phyloP scores from a whole-genome alignment of 53 echinoderm and acorn worm species.

The Hippasteria phrygiana region DNA sequence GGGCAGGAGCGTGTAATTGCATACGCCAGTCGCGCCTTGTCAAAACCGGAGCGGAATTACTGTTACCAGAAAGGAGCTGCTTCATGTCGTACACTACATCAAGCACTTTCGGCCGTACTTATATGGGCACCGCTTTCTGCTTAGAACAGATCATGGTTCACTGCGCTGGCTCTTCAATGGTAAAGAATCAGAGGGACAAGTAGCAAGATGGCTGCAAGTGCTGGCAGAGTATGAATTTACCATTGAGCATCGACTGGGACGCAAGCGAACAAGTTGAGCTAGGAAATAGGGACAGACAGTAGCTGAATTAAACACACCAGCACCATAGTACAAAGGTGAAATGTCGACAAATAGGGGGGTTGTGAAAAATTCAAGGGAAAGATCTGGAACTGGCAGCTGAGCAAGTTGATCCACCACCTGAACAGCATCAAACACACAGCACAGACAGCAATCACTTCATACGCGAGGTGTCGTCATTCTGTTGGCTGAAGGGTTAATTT shows the following conservation, averaged over 20 bases:
- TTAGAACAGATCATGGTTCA: slow-evolving; percentile 10
- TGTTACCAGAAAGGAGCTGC: slow-evolving; percentile 20
- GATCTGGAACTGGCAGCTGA: no score
- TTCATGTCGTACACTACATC: slow-evolving; percentile 3
- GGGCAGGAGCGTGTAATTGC: slow-evolving; percentile 13
- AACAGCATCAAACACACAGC: no score
- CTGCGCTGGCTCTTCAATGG: neutral
- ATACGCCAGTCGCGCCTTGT: slow-evolving; percentile 16
- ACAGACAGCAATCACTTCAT: no score
- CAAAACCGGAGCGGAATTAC: slow-evolving; percentile 6
- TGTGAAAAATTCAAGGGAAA: no score
- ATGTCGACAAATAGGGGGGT: no score
- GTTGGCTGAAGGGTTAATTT: no score
- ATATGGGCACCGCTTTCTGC: neutral
- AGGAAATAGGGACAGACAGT: no score
- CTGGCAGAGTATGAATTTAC: neutral
- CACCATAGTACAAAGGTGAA: no score
- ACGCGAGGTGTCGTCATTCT: no score
- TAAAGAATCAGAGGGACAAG: slow-evolving; percentile 16
- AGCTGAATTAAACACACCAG: no score
- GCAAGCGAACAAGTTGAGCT: no score
- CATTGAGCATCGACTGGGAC: neutral
- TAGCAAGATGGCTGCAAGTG: neutral
- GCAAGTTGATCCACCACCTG: no score
- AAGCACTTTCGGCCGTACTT: neutral